These are phyloP conservation scores for Epizoanthus fatuus DNA, from an alignment of 92 coral and sea anemone genomes.

Conservation along the genomic window DNA sequence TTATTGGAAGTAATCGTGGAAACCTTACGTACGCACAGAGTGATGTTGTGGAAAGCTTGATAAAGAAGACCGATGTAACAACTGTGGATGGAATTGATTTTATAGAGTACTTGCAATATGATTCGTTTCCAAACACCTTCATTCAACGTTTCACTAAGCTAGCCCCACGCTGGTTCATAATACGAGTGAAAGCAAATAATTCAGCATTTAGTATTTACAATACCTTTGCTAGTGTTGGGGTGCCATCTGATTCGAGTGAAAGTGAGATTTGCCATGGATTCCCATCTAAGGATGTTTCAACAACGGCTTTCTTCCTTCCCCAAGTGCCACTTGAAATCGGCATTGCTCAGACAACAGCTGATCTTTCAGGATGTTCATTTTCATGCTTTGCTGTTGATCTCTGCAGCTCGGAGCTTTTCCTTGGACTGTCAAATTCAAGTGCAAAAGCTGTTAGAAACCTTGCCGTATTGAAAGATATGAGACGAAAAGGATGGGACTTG, in stretches of 20 bases:
- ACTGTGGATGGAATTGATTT: slow-evolving; percentile 11
- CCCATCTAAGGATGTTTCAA: slow-evolving; percentile 15
- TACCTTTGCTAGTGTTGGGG: slow-evolving; percentile 44
- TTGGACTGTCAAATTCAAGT: slow-evolving; percentile 37
- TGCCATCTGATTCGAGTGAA: not conserved
- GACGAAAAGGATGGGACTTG: slow-evolving; percentile 41
- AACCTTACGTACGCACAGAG: not conserved
- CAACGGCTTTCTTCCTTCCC: slow-evolving; percentile 34
- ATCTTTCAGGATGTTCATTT: slow-evolving; percentile 6
- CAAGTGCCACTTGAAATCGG: slow-evolving; percentile 12
- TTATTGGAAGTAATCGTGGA: slow-evolving; percentile 44
- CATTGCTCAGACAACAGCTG: slow-evolving; percentile 26
- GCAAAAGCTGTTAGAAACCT: not conserved
- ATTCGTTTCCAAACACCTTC: slow-evolving; percentile 51
- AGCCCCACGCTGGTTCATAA: slow-evolving; percentile 63
- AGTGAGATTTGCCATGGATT: slow-evolving; percentile 45
- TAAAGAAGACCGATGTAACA: slow-evolving; percentile 1
- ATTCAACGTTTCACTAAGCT: slow-evolving; percentile 36
- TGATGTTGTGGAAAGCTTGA: slow-evolving; percentile 11
- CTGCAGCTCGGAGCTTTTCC: slow-evolving; percentile 46
- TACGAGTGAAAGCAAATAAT: slow-evolving; percentile 23
- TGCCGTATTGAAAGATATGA: slow-evolving; percentile 42
- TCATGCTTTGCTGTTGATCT: slow-evolving; percentile 54
- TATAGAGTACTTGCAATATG: slow-evolving; percentile 44
- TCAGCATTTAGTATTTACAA: slow-evolving; percentile 49